Percentiles rank a stretch among this genome's conserved stretches.
These are phyloP conservation scores for Liolophura sinensis DNA, from an alignment of 1,140 invertebrate species.

Conservation along the genomic window DNA sequence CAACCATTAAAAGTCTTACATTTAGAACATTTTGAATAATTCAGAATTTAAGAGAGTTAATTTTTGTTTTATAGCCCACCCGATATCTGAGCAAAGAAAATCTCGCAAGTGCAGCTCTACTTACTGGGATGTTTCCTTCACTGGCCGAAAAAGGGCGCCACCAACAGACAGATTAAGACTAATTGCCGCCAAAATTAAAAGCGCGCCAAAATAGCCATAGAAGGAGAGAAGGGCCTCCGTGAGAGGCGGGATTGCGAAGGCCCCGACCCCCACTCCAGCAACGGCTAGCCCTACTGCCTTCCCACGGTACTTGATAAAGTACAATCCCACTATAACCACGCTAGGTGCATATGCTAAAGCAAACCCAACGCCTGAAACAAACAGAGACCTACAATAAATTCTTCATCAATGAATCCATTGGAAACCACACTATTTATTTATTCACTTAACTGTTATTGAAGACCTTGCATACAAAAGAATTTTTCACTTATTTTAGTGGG, in stretches of 20 bases:
- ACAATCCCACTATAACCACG: constrained; percentile 46
- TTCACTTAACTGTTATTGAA: too few species aligned
- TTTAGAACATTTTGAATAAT: too few species aligned
- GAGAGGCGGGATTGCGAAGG: constrained; percentile 51
- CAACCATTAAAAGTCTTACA: too few species aligned
- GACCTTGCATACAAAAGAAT: too few species aligned
- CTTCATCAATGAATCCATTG: too few species aligned
- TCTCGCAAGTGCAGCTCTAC: too few species aligned
- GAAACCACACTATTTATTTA: too few species aligned
- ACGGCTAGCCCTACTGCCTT: constrained; percentile 50
- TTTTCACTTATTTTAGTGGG: too few species aligned
- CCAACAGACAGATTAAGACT: constrained; percentile 19
- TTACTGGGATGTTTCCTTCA: too few species aligned
- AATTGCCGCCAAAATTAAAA: constrained; percentile 25
- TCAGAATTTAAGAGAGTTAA: too few species aligned
- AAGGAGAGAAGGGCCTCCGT: constrained; percentile 39
- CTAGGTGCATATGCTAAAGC: constrained; percentile 48
- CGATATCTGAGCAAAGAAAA: too few species aligned
- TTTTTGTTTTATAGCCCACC: too few species aligned
- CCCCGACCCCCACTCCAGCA: constrained; percentile 52
- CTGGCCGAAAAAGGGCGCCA: constrained; percentile 21
- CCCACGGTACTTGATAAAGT: constrained; percentile 44
- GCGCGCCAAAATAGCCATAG: constrained; percentile 26
- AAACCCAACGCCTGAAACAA: constrained; percentile 47
- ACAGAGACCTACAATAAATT: neutral